Percentiles rank a stretch among this genome's conserved stretches.
phyloP scores from a whole-genome alignment of 2,797 vertebrate species.

The Spinus olivaceus region DNA sequence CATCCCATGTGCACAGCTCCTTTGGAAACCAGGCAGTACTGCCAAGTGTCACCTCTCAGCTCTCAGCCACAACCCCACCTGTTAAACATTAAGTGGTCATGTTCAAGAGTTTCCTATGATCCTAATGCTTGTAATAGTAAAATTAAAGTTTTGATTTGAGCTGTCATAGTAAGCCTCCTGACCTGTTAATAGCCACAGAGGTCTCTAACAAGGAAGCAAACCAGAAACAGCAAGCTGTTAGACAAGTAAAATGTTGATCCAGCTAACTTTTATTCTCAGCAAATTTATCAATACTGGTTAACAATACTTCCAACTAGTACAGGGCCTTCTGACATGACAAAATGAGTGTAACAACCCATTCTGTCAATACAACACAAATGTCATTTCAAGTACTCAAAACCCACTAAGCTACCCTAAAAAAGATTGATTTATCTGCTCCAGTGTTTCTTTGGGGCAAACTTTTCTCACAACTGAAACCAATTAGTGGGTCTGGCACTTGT shows the following conservation, averaged over 20 bases:
- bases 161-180: neutral
- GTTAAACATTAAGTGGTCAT: slow-evolving; percentile 3
- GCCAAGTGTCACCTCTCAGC: neutral
- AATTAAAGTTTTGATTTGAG: slow-evolving; percentile 50
- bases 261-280: slow-evolving; percentile 47
- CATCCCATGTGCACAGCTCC: neutral
- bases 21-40: neutral
- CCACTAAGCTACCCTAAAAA: slow-evolving; percentile 82
- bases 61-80: neutral
- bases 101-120: neutral
- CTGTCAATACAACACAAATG: slow-evolving; percentile 65
- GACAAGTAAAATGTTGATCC: slow-evolving; percentile 52
- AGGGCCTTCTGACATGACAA: slow-evolving; percentile 67
- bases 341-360: slow-evolving; percentile 50
- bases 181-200: slow-evolving; percentile 16
- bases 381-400: slow-evolving; percentile 70
- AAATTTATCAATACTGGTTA: slow-evolving; percentile 70
- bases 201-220: neutral
- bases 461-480: slow-evolving; percentile 88
- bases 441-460: slow-evolving; percentile 85
- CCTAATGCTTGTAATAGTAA: slow-evolving; percentile 32
- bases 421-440: slow-evolving; percentile 82
- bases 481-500: slow-evolving; percentile 88
- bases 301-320: slow-evolving; percentile 69
- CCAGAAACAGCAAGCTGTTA: slow-evolving; percentile 20